These are phyloP conservation scores for Taenioides sp. DNA, from an alignment of 2,797 vertebrate genomes.

Conservation along the genomic window DNA sequence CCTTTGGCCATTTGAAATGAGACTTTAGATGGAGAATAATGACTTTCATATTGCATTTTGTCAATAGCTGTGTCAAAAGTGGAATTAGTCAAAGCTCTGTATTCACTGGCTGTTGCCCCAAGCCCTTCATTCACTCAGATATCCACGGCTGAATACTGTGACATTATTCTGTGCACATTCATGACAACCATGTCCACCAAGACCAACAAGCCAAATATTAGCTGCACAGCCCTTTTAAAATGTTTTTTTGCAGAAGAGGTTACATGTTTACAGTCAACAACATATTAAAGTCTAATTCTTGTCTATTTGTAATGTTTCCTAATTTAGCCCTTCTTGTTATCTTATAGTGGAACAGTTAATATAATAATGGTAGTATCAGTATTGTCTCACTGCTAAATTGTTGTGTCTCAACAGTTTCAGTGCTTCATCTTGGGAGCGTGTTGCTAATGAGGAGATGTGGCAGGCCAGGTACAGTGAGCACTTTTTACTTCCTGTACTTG, in stretches of 20 bases:
- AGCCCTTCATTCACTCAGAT: constrained; percentile 79
- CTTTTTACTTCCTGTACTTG: constrained; percentile 22
- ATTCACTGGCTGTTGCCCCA: constrained; percentile 76
- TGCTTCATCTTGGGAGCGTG: constrained; percentile 90
- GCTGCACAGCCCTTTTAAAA: constrained; percentile 74
- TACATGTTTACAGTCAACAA: constrained; percentile 69
- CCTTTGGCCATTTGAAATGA: constrained; percentile 72
- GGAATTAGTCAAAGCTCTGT: constrained; percentile 83
- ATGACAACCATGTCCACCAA: constrained; percentile 80
- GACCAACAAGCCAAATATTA: constrained; percentile 81
- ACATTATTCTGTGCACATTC: constrained; percentile 79
- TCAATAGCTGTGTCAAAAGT: constrained; percentile 85
- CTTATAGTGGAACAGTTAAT: constrained; percentile 46
- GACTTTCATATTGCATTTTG: constrained; percentile 83
- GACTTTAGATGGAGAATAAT: constrained; percentile 79
- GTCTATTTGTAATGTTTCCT: constrained; percentile 69
- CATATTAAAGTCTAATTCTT: constrained; percentile 45
- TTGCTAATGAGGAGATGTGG: constrained; percentile 99
- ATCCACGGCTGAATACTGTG: constrained; percentile 83
- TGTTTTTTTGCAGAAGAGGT: constrained; percentile 84
- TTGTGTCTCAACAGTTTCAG: constrained; percentile 81
- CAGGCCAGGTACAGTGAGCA: constrained; percentile 87
- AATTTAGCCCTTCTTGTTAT: constrained; percentile 64
- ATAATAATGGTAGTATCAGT: constrained; percentile 45
- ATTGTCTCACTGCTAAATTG: background rate